Base-by-base conservation (phyloP, 2,888 invertebrate genomes). In the Halictus ligatus region DNA sequence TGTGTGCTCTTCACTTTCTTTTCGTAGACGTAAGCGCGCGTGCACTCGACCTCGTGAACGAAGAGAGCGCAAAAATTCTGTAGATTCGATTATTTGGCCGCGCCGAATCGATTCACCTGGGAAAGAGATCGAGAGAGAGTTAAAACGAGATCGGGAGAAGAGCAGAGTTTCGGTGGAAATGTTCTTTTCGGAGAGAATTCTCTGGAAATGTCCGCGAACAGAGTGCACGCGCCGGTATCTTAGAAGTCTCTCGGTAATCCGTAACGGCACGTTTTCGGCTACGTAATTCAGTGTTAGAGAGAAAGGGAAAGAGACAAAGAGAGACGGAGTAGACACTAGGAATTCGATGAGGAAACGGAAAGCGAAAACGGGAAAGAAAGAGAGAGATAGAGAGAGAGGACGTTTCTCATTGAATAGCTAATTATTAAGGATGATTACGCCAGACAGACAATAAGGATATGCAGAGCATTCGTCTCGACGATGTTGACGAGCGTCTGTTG, bases 371-470 rank as follows among this genome's bases (percentile, higher is more conserved):
- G 35, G 2, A 35, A 54, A 7, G 54, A 54, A 2, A 54, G 21
- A 21, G 25, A 60, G 12, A 35, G 35, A 35, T 1, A 35, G 35
- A 35, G 35, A 35, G 64, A 29, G 25, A 64, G 15, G 15, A 60
- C 25, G 64, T 64, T 64, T 64, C 64, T 64, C 8, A 21, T 67
- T 67, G 35, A 15, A 58, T 73, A 83, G 21, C 13, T 85, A 84
- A 84, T 82, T 76, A 69, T 69, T 69, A 69, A 69, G 21, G n/a
- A 69, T n/a, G 35, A 78, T 84, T 74, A 83, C 88, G 86, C 83
- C 83, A 83, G 84, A 82, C 78, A 83, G 91, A 91, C 91, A 91
- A 91, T 91, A 91, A 90, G 73, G 50, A 83, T 35, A 35, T 84
- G 40, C 75, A 40, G 35, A 35, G 25, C 67, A 29, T 88, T 84